These are phyloP conservation scores for Sussaba pulchella DNA, from an alignment of 2,888 invertebrate species.

Conservation along the genomic window DNA sequence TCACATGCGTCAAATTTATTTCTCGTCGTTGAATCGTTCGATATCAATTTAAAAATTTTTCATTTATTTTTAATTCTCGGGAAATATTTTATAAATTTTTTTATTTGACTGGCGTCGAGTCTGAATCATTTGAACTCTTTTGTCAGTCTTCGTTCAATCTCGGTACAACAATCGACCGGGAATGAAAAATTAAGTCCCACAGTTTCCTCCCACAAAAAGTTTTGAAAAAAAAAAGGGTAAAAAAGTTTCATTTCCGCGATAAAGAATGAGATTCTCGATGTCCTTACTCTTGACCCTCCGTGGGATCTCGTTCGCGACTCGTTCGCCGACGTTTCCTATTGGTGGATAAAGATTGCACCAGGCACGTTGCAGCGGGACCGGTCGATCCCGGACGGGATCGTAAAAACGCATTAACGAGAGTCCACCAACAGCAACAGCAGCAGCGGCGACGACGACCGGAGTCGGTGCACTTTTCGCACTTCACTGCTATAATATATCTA, in stretches of 20 bases:
- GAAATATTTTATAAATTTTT: no score
- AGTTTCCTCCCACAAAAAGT: no score
- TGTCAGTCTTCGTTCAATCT: no score
- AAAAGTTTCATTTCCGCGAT: conserved; percentile 14
- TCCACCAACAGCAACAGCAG: conserved; percentile 34
- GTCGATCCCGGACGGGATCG: conserved; percentile 63
- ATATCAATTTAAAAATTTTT: no score
- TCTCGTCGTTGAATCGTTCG: no score
- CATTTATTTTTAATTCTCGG: no score
- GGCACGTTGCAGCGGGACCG: conserved; percentile 59
- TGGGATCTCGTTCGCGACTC: conserved; percentile 49
- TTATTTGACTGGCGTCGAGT: no score
- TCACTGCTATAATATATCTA: conserved; percentile 16
- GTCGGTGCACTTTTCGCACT: conserved; percentile 30
- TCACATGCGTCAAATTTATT: not conserved
- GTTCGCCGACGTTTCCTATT: conserved; percentile 32
- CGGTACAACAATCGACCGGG: no score
- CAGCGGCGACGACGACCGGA: conserved; percentile 28
- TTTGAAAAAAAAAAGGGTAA: no score
- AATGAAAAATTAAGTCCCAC: no score
- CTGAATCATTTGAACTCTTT: no score
- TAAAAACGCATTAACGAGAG: conserved; percentile 68
- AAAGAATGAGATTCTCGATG: conserved; percentile 25
- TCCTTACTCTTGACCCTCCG: conserved; percentile 64
- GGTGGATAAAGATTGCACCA: conserved; percentile 48